These are phyloP conservation scores for Chloropsis hardwickii DNA, from an alignment of 2,113 vertebrate genomes.

Conservation along the genomic window DNA sequence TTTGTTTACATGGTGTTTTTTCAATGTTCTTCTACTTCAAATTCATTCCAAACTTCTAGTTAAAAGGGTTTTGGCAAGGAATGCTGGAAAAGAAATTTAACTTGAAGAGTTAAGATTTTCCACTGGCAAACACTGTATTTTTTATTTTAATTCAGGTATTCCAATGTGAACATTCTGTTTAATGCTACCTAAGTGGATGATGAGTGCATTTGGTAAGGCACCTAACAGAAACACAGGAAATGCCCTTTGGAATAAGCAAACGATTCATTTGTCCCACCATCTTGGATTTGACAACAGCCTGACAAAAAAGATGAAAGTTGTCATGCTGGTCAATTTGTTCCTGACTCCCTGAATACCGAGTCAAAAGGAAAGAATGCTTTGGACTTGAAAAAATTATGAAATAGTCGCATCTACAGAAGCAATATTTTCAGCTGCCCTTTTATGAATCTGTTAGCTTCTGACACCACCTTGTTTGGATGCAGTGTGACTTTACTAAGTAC, in stretches of 20 bases:
- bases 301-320: background rate
- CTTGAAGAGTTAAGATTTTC: conserved; percentile 44
- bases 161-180: background rate
- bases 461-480: background rate
- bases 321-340: background rate
- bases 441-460: background rate
- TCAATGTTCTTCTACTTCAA: conserved; percentile 38
- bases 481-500: background rate
- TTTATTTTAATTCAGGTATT: background rate
- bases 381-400: background rate
- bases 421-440: background rate
- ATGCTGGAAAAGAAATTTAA: conserved; percentile 49
- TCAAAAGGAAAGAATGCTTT: background rate
- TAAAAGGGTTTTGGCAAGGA: background rate
- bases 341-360: background rate
- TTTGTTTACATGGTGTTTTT: background rate
- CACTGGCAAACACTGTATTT: background rate
- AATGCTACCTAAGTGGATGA: background rate
- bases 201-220: background rate
- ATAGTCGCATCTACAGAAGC: background rate
- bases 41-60: conserved; percentile 56
- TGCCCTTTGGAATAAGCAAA: background rate
- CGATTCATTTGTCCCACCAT: background rate
- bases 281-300: background rate
- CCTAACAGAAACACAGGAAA: background rate